Conservation (phyloP, 2,888 invertebrate genomes). For the Cotesia congregata region DNA sequence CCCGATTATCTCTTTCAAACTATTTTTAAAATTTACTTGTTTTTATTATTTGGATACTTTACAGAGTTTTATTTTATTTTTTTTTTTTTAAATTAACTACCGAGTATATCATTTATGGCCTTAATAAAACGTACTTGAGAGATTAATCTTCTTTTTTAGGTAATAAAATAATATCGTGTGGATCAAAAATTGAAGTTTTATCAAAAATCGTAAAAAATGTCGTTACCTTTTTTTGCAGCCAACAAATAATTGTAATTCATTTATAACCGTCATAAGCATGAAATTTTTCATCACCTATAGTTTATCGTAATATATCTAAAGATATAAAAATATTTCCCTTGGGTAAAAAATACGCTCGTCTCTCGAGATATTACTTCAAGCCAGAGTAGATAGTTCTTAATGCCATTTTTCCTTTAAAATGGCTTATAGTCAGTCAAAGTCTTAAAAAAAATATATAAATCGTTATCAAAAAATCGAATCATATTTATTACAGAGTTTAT, state of each 20-base stretch:
- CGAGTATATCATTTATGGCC: no score
- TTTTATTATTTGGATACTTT: no score
- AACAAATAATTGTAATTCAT: conserved; percentile 1
- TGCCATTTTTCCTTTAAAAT: conserved; percentile 15
- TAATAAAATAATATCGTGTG: no score
- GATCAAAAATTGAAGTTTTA: no score
- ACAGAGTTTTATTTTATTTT: neutral
- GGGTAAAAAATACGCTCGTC: conserved; percentile 16
- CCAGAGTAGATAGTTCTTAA: conserved; percentile 19
- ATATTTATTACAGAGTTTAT: no score
- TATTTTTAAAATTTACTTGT: neutral
- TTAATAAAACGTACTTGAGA: no score
- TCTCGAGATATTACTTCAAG: conserved; percentile 23
- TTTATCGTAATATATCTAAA: conserved; percentile 24
- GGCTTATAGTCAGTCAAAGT: conserved; percentile 10
- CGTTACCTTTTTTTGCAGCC: neutral
- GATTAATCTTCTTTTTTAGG: no score
- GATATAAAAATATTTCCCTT: conserved; percentile 32
- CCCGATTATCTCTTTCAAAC: neutral
- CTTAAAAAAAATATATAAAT: neutral
- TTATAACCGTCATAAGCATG: conserved; percentile 23
- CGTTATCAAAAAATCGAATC: neutral
- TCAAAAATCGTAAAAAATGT: conserved; percentile 2
- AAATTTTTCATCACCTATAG: conserved; percentile 24
- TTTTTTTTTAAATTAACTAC: neutral